Conservation (phyloP, 2,888 invertebrate genomes). For the Cylloceria caligata region DNA sequence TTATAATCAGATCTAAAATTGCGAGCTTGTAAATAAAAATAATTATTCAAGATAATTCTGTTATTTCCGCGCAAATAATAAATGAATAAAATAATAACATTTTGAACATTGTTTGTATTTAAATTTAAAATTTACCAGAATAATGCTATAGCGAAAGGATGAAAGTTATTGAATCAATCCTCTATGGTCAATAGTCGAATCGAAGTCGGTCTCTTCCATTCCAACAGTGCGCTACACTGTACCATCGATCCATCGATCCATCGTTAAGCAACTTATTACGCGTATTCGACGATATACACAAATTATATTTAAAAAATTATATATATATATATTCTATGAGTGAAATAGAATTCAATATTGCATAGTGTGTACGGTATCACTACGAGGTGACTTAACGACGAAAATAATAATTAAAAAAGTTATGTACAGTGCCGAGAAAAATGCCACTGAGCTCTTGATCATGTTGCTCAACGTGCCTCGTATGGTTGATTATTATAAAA, state of each 20-base stretch:
- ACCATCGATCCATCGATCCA: slow-evolving; percentile 28
- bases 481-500: slow-evolving; percentile 17
- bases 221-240: slow-evolving; percentile 6
- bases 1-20: too few species aligned
- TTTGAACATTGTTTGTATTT: too few species aligned
- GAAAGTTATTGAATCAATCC: not conserved
- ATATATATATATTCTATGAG: slow-evolving; percentile 30
- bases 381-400: not conserved
- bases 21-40: too few species aligned
- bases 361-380: not conserved
- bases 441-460: slow-evolving; percentile 7
- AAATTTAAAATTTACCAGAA: not conserved
- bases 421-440: slow-evolving; percentile 7
- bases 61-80: too few species aligned
- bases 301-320: slow-evolving; percentile 29
- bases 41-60: too few species aligned
- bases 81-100: too few species aligned
- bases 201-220: slow-evolving; percentile 2
- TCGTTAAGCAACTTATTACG: slow-evolving; percentile 3
- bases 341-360: not conserved
- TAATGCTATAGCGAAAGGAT: not conserved
- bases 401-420: not conserved
- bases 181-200: slow-evolving; percentile 12
- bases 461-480: slow-evolving; percentile 14
- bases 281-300: slow-evolving; percentile 25